Evolutionary conservation across 1,140 invertebrate species (phyloP).

Genomic region (Caenorhabditis inopinata): DNA sequence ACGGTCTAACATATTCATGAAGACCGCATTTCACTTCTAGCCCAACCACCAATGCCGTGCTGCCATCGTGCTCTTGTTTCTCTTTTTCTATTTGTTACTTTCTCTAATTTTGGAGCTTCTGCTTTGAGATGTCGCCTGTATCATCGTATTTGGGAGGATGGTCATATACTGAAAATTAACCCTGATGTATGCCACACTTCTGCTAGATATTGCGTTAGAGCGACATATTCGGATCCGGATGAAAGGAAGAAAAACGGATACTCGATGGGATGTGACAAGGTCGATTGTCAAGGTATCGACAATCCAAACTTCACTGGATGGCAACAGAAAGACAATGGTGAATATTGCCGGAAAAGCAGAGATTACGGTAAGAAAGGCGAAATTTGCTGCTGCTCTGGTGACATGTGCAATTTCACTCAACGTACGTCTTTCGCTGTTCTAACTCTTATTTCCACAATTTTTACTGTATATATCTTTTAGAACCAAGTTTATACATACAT

Average conservation of each 20-base stretch:
- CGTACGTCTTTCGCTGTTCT: background rate
- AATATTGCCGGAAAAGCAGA: constrained; percentile 36
- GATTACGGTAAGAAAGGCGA: constrained; percentile 47
- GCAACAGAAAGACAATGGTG: background rate
- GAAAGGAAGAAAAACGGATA: constrained; percentile 41
- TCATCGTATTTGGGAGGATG: constrained; percentile 38
- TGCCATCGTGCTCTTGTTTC: constrained; percentile 20
- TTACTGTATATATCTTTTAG: background rate
- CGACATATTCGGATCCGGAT: constrained; percentile 38
- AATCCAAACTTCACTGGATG: constrained; percentile 19
- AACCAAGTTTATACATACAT: background rate
- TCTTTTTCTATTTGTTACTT: background rate
- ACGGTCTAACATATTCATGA: constrained; percentile 25
- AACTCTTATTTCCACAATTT: background rate
- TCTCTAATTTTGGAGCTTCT: background rate
- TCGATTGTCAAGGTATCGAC: constrained; percentile 38
- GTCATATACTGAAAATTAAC: constrained; percentile 30
- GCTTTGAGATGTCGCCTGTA: constrained; percentile 40
- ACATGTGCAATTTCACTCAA: constrained; percentile 38
- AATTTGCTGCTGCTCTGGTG: constrained; percentile 46
- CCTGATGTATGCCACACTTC: constrained; percentile 35
- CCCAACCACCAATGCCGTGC: constrained; percentile 6
- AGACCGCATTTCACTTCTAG: constrained; percentile 22
- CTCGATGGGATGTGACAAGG: constrained; percentile 47
- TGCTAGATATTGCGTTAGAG: constrained; percentile 32